phyloP scores from a whole-genome alignment of 2,113 vertebrate genomes.

The Mobula birostris region DNA sequence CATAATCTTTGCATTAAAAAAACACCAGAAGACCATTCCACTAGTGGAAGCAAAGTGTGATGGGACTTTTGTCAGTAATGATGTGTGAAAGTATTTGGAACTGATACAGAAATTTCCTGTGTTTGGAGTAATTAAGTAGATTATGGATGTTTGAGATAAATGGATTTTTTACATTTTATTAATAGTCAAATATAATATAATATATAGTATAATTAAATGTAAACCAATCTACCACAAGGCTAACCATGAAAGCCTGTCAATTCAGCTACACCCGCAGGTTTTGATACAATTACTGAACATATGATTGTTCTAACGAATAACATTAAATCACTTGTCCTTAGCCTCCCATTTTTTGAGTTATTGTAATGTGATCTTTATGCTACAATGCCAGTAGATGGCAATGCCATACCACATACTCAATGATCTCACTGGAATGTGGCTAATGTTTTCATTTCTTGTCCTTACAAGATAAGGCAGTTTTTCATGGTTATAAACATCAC shows the following conservation, averaged over 20 bases:
- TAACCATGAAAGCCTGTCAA: not conserved
- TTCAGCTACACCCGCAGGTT: not conserved
- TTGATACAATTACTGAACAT: not conserved
- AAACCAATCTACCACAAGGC: not conserved
- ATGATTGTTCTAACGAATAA: not conserved
- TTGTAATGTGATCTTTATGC: not conserved
- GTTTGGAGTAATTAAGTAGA: not conserved
- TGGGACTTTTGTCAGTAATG: not conserved
- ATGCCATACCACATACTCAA: not conserved
- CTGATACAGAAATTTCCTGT: not conserved
- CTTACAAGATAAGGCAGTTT: not conserved
- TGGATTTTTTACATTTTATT: not conserved
- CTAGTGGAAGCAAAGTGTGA: not conserved
- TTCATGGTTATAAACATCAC: slow-evolving; percentile 9
- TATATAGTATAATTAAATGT: not conserved
- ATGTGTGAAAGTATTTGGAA: not conserved
- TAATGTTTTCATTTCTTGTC: not conserved
- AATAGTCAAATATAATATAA: too few relatives aligned
- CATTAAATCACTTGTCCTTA: not conserved
- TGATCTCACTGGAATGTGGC: not conserved
- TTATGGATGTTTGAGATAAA: not conserved
- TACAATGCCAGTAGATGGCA: not conserved
- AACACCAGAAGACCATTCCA: not conserved
- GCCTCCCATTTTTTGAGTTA: not conserved
- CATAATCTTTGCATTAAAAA: not conserved